Evolutionary conservation across 2,888 invertebrate genomes (phyloP), one percentile per base, ranked within the genome.

Genomic region (Eupithecia tripunctaria): DNA sequence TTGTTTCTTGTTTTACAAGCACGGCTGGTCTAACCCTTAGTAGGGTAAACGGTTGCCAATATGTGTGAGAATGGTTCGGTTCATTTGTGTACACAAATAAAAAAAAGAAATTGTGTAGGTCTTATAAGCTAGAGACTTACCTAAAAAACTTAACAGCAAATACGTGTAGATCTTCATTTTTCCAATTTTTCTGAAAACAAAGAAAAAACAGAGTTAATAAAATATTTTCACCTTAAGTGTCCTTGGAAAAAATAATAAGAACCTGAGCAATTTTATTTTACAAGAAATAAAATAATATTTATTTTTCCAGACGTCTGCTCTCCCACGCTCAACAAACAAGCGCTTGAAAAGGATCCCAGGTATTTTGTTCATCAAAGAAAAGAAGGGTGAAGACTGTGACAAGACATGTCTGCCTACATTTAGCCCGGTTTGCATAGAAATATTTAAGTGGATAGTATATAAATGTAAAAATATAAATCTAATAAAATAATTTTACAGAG

Each of bases 91-190:
- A 3, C 25, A 25, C 56, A 21, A 56, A n/a, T n/a, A n/a, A n/a
- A n/a, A n/a, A n/a, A n/a, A n/a, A n/a, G n/a, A n/a, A n/a, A n/a
- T n/a, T n/a, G 14, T 25, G 56, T 51, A 10, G 1, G n/a, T 56
- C 14, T 25, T 56, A 25, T 56, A 56, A 12, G 56, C 56, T 56
- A 56, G 56, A 56, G 25, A 91, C 94, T 93, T 88, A 94, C 94
- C 94, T 86, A 94, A 90, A 88, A 92, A 93, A 91, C 91, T 92
- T 83, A 94, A 86, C 83, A 94, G 88, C 86, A 94, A 88, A 84
- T 92, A 93, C 88, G 89, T 89, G 88, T 88, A 91, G 85, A 92
- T 89, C 92, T 91, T 92, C 94, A 94, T 94, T 84, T 91, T 94
- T 84, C 84, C 84, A 80, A 85, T 84, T 85, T 89, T 88, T 88